Conservation (phyloP, 2,888 invertebrate genomes). For the Busseola fusca region DNA sequence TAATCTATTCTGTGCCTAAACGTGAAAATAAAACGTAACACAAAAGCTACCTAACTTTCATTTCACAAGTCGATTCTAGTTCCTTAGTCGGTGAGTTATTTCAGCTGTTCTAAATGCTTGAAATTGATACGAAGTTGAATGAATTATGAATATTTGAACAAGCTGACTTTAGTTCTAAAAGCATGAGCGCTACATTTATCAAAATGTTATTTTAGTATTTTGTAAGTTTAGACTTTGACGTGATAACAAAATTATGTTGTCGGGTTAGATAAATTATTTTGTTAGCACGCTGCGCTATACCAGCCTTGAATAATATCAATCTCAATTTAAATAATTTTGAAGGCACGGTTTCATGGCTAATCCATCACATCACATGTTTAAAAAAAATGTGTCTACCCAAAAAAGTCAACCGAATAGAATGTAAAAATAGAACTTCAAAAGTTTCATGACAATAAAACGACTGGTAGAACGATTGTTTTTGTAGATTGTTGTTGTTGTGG, state of each 20-base stretch:
- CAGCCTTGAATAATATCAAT: neutral
- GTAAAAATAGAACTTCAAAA: neutral
- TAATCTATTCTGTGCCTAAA: neutral
- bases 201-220: constrained; percentile 26
- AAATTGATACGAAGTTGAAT: constrained; percentile 24
- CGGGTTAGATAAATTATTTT: neutral
- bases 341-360: no score
- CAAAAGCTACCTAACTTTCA: constrained; percentile 22
- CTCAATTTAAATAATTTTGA: neutral
- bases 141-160: constrained; percentile 20
- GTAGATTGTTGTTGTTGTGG: no score
- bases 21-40: constrained; percentile 16
- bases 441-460: neutral
- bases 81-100: constrained; percentile 11
- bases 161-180: constrained; percentile 24
- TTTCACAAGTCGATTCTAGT: constrained; percentile 5
- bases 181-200: neutral
- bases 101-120: constrained; percentile 13
- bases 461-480: neutral
- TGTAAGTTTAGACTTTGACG: neutral
- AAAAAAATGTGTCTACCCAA: neutral
- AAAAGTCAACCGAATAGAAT: no score
- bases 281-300: neutral
- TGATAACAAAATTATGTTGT: neutral
- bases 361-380: neutral